Percentiles rank a stretch among this genome's conserved stretches.
Conservation (phyloP, 2,113 vertebrate genomes). For the Clarias batrachus region DNA sequence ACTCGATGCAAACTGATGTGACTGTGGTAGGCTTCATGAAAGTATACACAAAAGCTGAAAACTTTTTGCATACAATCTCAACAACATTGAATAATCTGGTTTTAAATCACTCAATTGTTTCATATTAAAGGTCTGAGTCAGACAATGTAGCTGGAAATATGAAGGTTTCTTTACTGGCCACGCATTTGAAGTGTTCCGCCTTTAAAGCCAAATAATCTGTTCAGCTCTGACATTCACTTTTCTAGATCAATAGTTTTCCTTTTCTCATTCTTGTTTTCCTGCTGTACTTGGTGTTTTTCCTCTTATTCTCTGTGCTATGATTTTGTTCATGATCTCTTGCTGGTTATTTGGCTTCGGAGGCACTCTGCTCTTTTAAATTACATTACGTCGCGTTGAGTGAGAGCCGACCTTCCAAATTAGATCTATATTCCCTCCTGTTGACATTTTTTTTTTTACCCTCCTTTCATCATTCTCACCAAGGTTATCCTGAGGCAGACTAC, state of each 20-base stretch:
- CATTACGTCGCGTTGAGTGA: conserved; percentile 58
- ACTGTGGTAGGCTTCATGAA: not conserved
- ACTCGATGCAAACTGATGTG: not conserved
- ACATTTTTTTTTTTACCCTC: conserved; percentile 57
- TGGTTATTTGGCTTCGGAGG: conserved; percentile 25
- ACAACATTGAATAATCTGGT: not conserved
- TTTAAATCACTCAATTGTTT: not conserved
- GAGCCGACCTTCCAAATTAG: conserved; percentile 61
- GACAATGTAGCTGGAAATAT: not conserved
- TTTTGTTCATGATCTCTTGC: conserved; percentile 30
- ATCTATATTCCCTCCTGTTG: conserved; percentile 62
- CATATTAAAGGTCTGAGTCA: not conserved
- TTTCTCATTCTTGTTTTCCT: not conserved
- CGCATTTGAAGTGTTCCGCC: not conserved
- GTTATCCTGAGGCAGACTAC: conserved; percentile 68
- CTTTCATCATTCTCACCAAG: conserved; percentile 72
- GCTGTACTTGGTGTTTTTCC: not conserved
- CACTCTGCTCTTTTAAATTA: conserved; percentile 45
- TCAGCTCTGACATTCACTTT: not conserved
- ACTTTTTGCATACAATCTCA: not conserved
- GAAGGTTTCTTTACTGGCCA: not conserved
- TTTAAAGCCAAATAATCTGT: not conserved
- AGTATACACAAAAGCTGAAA: not conserved
- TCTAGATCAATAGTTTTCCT: not conserved
- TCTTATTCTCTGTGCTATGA: not conserved